phyloP scores from a whole-genome alignment of 1,140 invertebrate species.

The Cryptotermes secundus region DNA sequence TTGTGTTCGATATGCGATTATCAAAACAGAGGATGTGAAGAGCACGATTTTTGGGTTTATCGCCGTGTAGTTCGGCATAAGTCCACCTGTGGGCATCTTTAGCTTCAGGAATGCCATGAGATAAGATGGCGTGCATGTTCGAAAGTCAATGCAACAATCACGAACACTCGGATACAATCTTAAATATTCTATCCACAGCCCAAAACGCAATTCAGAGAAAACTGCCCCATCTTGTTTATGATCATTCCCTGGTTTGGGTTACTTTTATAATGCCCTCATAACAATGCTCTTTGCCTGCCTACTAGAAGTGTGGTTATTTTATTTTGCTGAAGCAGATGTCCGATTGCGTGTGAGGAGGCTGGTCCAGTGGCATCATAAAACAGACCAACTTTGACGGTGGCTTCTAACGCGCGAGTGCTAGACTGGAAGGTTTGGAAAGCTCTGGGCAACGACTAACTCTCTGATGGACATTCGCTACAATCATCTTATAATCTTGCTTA shows the following conservation, averaged over 20 bases:
- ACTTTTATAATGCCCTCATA: neutral
- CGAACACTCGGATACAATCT: neutral
- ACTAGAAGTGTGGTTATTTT: neutral
- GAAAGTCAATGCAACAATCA: too few species aligned
- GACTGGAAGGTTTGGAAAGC: neutral
- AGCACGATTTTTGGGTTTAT: too few species aligned
- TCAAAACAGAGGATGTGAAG: too few species aligned
- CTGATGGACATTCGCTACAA: too few species aligned
- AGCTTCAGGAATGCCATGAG: too few species aligned
- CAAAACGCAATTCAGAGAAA: neutral
- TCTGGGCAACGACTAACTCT: too few species aligned
- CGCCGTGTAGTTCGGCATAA: too few species aligned
- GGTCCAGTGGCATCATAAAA: neutral
- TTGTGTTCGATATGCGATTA: too few species aligned
- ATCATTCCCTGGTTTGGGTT: neutral
- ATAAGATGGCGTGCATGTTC: too few species aligned
- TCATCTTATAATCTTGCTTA: too few species aligned
- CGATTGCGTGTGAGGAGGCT: constrained; percentile 4
- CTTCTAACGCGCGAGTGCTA: neutral
- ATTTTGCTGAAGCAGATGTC: neutral
- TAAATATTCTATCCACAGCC: neutral
- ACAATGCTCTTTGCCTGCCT: neutral
- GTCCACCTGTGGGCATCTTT: too few species aligned
- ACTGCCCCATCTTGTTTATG: neutral
- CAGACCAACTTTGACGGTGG: neutral